phyloP scores from a whole-genome alignment of 2,797 vertebrate genomes.

The Myoxocephalus aenaeus region DNA sequence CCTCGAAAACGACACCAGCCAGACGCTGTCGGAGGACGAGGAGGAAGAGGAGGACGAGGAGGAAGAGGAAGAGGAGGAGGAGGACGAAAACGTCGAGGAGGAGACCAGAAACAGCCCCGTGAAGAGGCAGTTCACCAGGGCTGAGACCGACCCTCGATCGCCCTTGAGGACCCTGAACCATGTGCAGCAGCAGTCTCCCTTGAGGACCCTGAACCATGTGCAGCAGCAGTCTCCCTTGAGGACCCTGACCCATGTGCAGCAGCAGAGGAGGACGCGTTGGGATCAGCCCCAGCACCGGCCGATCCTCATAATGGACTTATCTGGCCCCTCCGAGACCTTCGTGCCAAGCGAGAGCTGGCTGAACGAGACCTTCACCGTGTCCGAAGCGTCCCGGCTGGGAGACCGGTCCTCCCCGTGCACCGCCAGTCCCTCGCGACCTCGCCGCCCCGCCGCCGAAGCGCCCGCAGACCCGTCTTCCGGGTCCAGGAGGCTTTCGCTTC shows the following conservation, averaged over 20 bases:
- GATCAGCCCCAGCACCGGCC: constrained; percentile 2
- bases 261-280: constrained; percentile 17
- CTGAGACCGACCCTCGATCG: neutral
- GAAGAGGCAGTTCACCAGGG: neutral
- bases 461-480: constrained; percentile 19
- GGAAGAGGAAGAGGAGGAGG: neutral
- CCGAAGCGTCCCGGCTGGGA: neutral
- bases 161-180: neutral
- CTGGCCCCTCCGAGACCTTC: neutral
- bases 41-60: too few relatives aligned
- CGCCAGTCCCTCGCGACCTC: constrained; percentile 22
- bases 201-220: too few relatives aligned
- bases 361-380: constrained; percentile 58
- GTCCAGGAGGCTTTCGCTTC: constrained; percentile 16
- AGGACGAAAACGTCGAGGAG: neutral
- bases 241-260: too few relatives aligned
- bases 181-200: too few relatives aligned
- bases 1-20: neutral
- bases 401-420: neutral
- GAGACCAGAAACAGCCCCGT: neutral
- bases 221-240: neutral
- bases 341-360: neutral
- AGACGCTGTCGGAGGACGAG: neutral
- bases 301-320: constrained; percentile 63
- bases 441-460: constrained; percentile 2